phyloP scores from a whole-genome alignment of 2,797 vertebrate genomes.

The Sarcophilus harrisii region DNA sequence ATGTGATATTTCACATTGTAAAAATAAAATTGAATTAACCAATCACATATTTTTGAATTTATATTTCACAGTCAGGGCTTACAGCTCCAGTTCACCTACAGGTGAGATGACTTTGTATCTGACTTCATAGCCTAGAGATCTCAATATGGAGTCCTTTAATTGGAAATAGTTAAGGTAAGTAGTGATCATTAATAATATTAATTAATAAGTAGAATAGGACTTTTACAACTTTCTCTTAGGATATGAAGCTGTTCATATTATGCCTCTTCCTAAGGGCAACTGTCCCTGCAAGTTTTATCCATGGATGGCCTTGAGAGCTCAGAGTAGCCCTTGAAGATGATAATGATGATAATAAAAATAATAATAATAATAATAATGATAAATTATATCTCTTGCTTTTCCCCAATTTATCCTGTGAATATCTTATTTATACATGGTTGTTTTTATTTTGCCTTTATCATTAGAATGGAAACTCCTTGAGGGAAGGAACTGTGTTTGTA shows the following conservation, averaged over 20 bases:
- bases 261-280: background rate
- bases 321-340: background rate
- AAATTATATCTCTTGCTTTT: background rate
- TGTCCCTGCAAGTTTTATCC: background rate
- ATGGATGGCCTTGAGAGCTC: background rate
- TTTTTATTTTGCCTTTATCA: background rate
- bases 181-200: background rate
- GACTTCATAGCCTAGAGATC: background rate
- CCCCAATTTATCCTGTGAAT: background rate
- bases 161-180: background rate
- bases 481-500: background rate
- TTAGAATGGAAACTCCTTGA: background rate
- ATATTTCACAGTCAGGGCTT: background rate
- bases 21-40: background rate
- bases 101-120: background rate
- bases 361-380: background rate
- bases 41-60: background rate
- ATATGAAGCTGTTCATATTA: background rate
- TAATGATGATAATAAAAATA: background rate
- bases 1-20: background rate
- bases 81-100: background rate
- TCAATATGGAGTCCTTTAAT: background rate
- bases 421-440: background rate
- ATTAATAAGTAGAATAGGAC: background rate
- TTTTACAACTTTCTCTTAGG: background rate